Percentiles rank a stretch among this genome's conserved stretches.
Evolutionary conservation across 2,888 invertebrate genomes (phyloP).

Genomic region (Agapetus fuscipes): DNA sequence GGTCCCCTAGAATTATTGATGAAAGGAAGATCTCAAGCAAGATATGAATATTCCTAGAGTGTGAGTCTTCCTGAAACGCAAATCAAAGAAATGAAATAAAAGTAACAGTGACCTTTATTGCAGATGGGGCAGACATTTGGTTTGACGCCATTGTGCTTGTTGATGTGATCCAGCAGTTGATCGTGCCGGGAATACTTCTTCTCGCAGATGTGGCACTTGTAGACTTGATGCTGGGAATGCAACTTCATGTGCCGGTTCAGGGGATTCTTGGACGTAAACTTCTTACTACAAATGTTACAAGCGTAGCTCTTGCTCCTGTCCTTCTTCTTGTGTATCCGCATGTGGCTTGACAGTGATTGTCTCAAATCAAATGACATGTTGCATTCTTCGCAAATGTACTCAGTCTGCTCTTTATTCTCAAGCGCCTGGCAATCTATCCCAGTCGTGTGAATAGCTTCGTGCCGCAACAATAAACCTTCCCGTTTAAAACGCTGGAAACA

Average conservation of each 20-base stretch:
- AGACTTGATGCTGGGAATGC: slow-evolving; percentile 43
- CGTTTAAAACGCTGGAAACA: slow-evolving; percentile 25
- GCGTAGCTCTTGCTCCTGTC: slow-evolving; percentile 25
- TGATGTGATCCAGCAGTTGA: slow-evolving; percentile 47
- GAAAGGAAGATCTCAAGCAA: no score
- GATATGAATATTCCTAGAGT: no score
- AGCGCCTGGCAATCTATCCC: slow-evolving; percentile 8
- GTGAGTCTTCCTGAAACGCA: no score
- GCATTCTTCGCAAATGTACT: slow-evolving; percentile 42
- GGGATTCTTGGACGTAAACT: slow-evolving; percentile 32
- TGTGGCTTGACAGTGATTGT: slow-evolving; percentile 40
- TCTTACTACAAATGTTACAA: slow-evolving; percentile 42
- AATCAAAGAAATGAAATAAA: no score
- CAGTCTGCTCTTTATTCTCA: slow-evolving; percentile 22
- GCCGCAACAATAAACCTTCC: slow-evolving; percentile 25
- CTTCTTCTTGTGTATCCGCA: slow-evolving; percentile 26
- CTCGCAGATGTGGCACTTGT: slow-evolving; percentile 45
- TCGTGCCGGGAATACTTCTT: slow-evolving; percentile 49
- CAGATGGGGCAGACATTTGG: slow-evolving; percentile 49
- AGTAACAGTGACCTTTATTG: slow-evolving; percentile 40
- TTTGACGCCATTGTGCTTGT: slow-evolving; percentile 46
- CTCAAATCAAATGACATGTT: slow-evolving; percentile 41
- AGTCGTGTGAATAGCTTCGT: slow-evolving; percentile 25
- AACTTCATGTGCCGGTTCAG: slow-evolving; percentile 43
- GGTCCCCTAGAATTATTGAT: no score